Evolutionary conservation across 2,113 vertebrate species (phyloP).

Genomic region (Opisthocomus hoazin): DNA sequence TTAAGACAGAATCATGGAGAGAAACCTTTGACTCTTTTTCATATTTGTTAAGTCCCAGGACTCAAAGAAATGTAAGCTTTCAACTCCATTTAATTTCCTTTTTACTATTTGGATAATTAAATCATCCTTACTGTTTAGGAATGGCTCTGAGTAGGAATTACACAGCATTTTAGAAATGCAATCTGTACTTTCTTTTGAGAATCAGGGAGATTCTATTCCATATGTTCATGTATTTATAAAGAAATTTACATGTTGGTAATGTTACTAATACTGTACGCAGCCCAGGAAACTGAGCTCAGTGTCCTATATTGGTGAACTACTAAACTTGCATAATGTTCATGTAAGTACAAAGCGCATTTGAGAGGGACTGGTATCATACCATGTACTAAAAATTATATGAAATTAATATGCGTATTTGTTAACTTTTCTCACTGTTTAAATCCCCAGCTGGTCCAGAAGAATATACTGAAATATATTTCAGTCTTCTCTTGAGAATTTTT

Average conservation of each 20-base stretch:
- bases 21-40: background rate
- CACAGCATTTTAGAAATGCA: background rate
- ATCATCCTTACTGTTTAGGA: background rate
- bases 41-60: background rate
- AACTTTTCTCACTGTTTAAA: background rate
- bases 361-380: background rate
- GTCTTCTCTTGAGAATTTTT: background rate
- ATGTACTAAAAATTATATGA: background rate
- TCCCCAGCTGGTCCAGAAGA: background rate
- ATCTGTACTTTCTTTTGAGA: background rate
- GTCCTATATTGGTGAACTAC: background rate
- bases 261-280: background rate
- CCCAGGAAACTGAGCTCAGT: background rate
- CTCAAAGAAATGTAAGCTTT: background rate
- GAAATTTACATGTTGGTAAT: background rate
- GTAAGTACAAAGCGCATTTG: background rate
- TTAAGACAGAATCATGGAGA: background rate
- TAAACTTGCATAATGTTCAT: background rate
- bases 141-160: background rate
- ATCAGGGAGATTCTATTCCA: background rate
- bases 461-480: background rate
- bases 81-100: slow-evolving; percentile 35
- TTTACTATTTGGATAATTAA: slow-evolving; percentile 36
- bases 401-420: background rate
- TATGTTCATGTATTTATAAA: background rate